Base-by-base conservation (phyloP, 2,888 invertebrate genomes). In the Ophioninae sp. region DNA sequence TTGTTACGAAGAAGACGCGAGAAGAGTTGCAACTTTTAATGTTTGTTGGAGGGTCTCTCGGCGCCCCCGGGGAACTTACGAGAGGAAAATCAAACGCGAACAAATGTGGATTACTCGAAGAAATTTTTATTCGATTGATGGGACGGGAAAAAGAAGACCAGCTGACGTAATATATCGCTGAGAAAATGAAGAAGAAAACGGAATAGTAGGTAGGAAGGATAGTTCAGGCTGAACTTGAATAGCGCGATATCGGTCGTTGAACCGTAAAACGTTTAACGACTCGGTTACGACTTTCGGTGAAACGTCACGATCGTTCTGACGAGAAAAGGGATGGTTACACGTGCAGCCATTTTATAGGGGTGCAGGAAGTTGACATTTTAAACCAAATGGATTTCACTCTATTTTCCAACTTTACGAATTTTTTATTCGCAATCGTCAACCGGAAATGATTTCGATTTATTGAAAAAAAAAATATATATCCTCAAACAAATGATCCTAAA, bases 1-100 rank as follows among this genome's bases (percentile, higher is more conserved):
- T 86, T 86, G 88, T 89, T 88, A 89, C 79, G 85, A 87, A 87
- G 88, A 89, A 85, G 87, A 30, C 85, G 21, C 65, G 65, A 75
- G 50, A 75, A 23, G 64, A 59, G 73, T 74, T 73, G 59, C 73
- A 62, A 74, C 64, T 83, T 83, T 83, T 83, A 77, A 83, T 74
- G 84, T 82, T 84, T 74, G 77, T 80, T 62, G 61, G 81, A 57
- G 64, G 62, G 74, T 73, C 61, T 50, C 8, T 30, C 41, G 50
- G 23, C 59, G 23, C 37, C 72, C 56, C 57, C 61, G n/a, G 59
- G 37, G 13, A 44, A 44, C 61, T n/a, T 41, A 23, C 50, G 41
- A 69, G 80, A 80, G 57, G 73, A 56, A 62, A 62, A 50, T 50
- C 21, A 61, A 75, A 57, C 57, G 13, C 37, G 57, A 37, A 61